Conservation (phyloP, 2,888 invertebrate genomes). For the Drosophila parthenogenetica region DNA sequence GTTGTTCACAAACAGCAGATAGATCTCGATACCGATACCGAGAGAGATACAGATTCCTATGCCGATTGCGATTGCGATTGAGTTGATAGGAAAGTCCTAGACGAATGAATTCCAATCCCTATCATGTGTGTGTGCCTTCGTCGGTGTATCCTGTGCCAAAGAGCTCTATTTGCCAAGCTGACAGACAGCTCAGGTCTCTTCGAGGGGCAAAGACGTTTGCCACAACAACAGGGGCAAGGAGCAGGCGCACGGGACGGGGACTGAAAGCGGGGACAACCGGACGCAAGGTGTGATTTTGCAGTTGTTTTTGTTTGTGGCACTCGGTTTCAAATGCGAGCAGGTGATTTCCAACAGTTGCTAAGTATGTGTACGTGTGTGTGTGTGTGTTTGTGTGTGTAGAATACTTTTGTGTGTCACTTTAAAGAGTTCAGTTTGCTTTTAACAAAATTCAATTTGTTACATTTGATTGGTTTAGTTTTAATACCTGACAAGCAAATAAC, state of each 20-base stretch:
- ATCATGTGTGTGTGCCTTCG: slow-evolving; percentile 15
- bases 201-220: slow-evolving; percentile 33
- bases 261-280: slow-evolving; percentile 28
- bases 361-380: neutral
- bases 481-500: slow-evolving; percentile 36
- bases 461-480: slow-evolving; percentile 15
- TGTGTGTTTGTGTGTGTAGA: neutral
- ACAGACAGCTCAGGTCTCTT: slow-evolving; percentile 37
- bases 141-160: slow-evolving; percentile 29
- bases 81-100: slow-evolving; percentile 53
- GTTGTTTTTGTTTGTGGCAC: slow-evolving; percentile 40
- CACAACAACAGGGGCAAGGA: slow-evolving; percentile 24
- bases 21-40: slow-evolving; percentile 50
- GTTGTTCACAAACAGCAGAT: slow-evolving; percentile 76
- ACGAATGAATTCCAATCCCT: neutral
- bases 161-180: slow-evolving; percentile 72
- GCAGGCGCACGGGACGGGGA: slow-evolving; percentile 28
- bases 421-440: neutral
- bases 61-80: slow-evolving; percentile 62
- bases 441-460: slow-evolving; percentile 6
- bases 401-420: neutral
- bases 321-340: slow-evolving; percentile 66
- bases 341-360: slow-evolving; percentile 43
- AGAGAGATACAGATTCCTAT: slow-evolving; percentile 32
- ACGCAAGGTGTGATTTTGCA: slow-evolving; percentile 74